These are phyloP conservation scores for Tenthredo mesomela DNA, from an alignment of 2,888 invertebrate species.

Conservation along the genomic window DNA sequence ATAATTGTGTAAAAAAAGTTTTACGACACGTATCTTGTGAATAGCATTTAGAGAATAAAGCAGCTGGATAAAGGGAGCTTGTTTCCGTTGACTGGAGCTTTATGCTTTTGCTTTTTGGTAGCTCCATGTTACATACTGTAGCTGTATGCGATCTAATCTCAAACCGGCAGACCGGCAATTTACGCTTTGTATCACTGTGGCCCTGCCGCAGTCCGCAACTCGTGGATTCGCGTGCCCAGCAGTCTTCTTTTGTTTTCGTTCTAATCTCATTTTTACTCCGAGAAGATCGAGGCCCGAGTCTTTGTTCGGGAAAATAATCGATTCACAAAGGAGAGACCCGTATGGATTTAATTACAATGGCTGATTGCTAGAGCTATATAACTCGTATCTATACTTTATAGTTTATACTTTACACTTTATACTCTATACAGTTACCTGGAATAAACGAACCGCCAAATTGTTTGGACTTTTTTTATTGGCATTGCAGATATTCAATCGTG, in stretches of 20 bases:
- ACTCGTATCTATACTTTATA: not conserved
- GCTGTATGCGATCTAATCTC: slow-evolving; percentile 37
- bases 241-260: slow-evolving; percentile 38
- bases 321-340: not conserved
- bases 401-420: too few species aligned
- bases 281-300: not conserved
- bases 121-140: not conserved
- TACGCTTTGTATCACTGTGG: slow-evolving; percentile 43
- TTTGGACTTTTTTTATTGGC: not conserved
- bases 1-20: not conserved
- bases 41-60: not conserved
- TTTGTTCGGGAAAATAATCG: slow-evolving; percentile 28
- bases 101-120: slow-evolving; percentile 19
- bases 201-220: slow-evolving; percentile 17
- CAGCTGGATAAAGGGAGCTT: not conserved
- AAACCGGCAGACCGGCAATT: slow-evolving; percentile 46
- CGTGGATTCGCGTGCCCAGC: slow-evolving; percentile 20
- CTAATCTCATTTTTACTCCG: slow-evolving; percentile 38
- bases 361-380: slow-evolving; percentile 1
- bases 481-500: slow-evolving; percentile 18
- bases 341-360: slow-evolving; percentile 35
- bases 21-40: not conserved
- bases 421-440: not conserved
- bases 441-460: slow-evolving; percentile 18
- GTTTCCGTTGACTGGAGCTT: not conserved